Evolutionary conservation across 2,113 vertebrate genomes (phyloP), one percentile per base, ranked within the genome.

Genomic region (Hippocampus barbouri): DNA sequence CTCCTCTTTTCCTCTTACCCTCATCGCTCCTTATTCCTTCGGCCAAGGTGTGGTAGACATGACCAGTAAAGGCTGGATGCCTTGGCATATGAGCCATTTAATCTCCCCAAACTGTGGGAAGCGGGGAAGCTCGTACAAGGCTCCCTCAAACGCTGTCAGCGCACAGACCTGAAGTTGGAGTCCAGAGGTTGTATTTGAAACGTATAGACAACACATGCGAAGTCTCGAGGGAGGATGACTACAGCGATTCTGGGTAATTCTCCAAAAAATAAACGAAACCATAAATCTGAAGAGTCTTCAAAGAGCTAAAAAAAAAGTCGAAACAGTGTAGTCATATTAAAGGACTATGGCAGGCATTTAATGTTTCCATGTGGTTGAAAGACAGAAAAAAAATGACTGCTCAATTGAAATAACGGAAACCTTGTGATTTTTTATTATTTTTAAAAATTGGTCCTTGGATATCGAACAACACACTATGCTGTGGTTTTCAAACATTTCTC

Each of bases 21-120:
- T 77, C 80, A 21, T 72, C 68, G 66, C 76, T 78, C 38, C 63
- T 78, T 79, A 79, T 79, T 77, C 73, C n/a, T 25, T 68, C 8
- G 45, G 41, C 60, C 76, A 49, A 68, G 72, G 61, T 15, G 77
- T 82, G 75, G 82, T 79, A 72, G 68, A 70, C 4, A 79, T 71
- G 79, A 79, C 76, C 81, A 72, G 86, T 80, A 16, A 86, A 76
- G 86, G 84, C 77, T 89, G 83, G 73, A 81, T 83, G 88, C 84
- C 68, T 70, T 82, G 87, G 73, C 89, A 89, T 83, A 90, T 87
- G 90, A 90, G 85, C 84, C 89, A 90, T 90, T 87, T 90, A 91
- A 91, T 87, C 81, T 83, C 75, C 85, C 85, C 72, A 75, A 85
- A 75, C 79, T 87, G 84, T 38, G 77, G 83, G 84, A 65, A 81